Conservation (phyloP, 2,888 invertebrate species). For the Clistopyga incitator region DNA sequence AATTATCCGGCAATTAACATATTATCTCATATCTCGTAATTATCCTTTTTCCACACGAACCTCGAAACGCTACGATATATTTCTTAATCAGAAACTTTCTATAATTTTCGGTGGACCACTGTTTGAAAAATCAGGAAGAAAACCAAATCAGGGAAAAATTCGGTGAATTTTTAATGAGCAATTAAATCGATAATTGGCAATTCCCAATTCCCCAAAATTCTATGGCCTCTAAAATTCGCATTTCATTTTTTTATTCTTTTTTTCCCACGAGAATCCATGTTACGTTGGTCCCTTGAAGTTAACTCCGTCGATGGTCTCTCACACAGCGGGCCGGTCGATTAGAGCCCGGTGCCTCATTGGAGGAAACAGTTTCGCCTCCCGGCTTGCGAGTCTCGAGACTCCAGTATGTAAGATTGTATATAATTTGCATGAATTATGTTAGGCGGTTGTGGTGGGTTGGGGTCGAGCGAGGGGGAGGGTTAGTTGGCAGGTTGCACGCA, state of each 20-base stretch:
- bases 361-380: slow-evolving; percentile 59
- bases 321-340: slow-evolving; percentile 59
- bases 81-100: too few relatives aligned
- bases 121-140: not conserved
- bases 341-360: slow-evolving; percentile 62
- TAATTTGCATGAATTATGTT: slow-evolving; percentile 70
- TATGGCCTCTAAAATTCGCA: slow-evolving; percentile 59
- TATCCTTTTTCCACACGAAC: too few relatives aligned
- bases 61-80: too few relatives aligned
- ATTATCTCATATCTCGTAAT: too few relatives aligned
- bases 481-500: slow-evolving; percentile 34
- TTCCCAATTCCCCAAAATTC: slow-evolving; percentile 20
- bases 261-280: slow-evolving; percentile 18
- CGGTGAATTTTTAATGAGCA: not conserved
- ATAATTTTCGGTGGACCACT: too few relatives aligned
- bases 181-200: not conserved
- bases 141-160: not conserved
- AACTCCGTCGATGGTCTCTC: slow-evolving; percentile 52
- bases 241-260: slow-evolving; percentile 3
- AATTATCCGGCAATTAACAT: too few relatives aligned
- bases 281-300: slow-evolving; percentile 44
- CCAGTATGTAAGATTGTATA: slow-evolving; percentile 66
- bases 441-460: slow-evolving; percentile 57
- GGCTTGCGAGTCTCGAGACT: slow-evolving; percentile 48
- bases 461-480: slow-evolving; percentile 39